Evolutionary conservation across 2,888 invertebrate genomes (phyloP).

Genomic region (Parelbella ahira): DNA sequence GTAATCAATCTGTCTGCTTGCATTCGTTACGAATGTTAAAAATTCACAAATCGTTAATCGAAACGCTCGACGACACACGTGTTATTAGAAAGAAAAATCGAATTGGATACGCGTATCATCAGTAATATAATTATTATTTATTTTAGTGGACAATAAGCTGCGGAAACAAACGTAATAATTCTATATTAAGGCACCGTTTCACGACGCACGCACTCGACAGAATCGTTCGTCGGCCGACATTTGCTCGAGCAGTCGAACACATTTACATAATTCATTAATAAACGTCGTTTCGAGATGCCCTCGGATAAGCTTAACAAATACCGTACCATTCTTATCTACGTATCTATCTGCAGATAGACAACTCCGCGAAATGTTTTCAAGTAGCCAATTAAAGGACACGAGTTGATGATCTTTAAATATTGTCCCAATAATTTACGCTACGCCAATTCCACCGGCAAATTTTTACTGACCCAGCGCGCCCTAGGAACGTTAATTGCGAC

Average conservation of each 20-base stretch:
- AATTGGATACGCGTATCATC: no score
- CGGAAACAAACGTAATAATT: constrained; percentile 41
- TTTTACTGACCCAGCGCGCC: constrained; percentile 6
- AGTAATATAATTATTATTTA: constrained; percentile 36
- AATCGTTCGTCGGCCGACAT: constrained; percentile 30
- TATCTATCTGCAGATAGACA: constrained; percentile 18
- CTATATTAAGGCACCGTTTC: constrained; percentile 53
- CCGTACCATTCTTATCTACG: constrained; percentile 19
- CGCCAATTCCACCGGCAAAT: constrained; percentile 18
- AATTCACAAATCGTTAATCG: no score
- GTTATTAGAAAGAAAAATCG: no score
- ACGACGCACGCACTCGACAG: no score
- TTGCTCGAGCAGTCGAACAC: constrained; percentile 40
- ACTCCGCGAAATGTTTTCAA: constrained; percentile 18
- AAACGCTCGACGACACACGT: no score
- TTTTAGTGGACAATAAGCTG: constrained; percentile 34
- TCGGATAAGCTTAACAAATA: constrained; percentile 54
- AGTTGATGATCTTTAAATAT: constrained; percentile 10
- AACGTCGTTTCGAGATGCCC: constrained; percentile 62
- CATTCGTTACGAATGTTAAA: no score
- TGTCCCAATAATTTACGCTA: constrained; percentile 4
- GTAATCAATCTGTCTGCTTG: no score
- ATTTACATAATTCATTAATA: constrained; percentile 76
- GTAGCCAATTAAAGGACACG: constrained; percentile 18
- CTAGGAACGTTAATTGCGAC: constrained; percentile 15